A percentile compares a stretch with the other conserved stretches of the same genome.
These are phyloP conservation scores for Ormyrus nitidulus DNA, from an alignment of 2,888 invertebrate genomes.

Conservation along the genomic window DNA sequence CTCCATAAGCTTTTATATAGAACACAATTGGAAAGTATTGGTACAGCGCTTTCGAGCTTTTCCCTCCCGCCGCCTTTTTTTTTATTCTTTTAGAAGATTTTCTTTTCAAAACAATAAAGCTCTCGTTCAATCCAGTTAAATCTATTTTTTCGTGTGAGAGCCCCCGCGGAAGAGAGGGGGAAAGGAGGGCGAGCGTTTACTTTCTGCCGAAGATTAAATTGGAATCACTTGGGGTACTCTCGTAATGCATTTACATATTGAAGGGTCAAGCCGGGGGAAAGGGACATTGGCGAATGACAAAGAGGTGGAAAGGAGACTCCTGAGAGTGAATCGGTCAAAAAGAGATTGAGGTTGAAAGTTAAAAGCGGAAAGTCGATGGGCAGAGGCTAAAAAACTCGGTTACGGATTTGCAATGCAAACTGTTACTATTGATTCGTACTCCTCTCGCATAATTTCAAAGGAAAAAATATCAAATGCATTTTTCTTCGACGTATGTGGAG, in stretches of 20 bases:
- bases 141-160: slow-evolving; percentile 11
- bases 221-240: slow-evolving; percentile 10
- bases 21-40: slow-evolving; percentile 33
- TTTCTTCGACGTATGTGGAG: background rate
- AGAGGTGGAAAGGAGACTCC: background rate
- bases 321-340: slow-evolving; percentile 15
- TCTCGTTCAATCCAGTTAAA: slow-evolving; percentile 5
- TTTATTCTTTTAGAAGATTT: slow-evolving; percentile 39
- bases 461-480: slow-evolving; percentile 13
- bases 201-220: slow-evolving; percentile 8
- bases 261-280: slow-evolving; percentile 33
- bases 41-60: background rate
- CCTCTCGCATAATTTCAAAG: slow-evolving; percentile 25
- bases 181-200: background rate
- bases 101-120: slow-evolving; percentile 27
- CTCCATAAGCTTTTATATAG: slow-evolving; percentile 36
- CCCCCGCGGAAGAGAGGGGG: background rate
- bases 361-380: slow-evolving; percentile 35
- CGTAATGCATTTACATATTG: slow-evolving; percentile 38
- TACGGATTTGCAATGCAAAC: slow-evolving; percentile 71
- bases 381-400: slow-evolving; percentile 61
- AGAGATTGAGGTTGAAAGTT: slow-evolving; percentile 35
- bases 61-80: background rate
- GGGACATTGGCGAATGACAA: background rate
- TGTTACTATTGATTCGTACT: slow-evolving; percentile 61